These are phyloP conservation scores for Myotis vivesi DNA, from an alignment of 2,797 vertebrate species.

Conservation along the genomic window DNA sequence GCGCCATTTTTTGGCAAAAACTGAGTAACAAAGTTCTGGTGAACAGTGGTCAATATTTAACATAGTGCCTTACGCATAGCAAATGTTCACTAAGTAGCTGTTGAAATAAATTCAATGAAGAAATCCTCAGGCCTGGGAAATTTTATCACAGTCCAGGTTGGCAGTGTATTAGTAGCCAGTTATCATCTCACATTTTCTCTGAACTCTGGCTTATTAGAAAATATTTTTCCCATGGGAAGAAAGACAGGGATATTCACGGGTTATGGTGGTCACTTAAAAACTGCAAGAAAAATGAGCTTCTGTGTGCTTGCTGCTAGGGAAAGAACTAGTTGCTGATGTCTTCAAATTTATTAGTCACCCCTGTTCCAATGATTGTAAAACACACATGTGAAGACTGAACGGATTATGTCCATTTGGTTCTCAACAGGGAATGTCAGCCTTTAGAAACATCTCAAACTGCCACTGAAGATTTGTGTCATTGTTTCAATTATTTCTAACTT, in stretches of 20 bases:
- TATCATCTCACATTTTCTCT: not conserved
- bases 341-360: conserved; percentile 8
- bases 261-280: not conserved
- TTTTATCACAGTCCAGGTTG: not conserved
- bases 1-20: not conserved
- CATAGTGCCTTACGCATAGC: not conserved
- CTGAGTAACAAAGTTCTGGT: not conserved
- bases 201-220: conserved; percentile 28
- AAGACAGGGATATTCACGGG: not conserved
- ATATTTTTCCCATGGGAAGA: conserved; percentile 16
- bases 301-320: not conserved
- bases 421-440: not conserved
- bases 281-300: conserved; percentile 3
- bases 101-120: not conserved
- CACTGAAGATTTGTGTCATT: conserved; percentile 1
- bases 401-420: conserved; percentile 6
- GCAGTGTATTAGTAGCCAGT: not conserved
- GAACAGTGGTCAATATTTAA: not conserved
- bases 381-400: not conserved
- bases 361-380: not conserved
- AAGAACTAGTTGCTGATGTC: not conserved
- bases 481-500: conserved; percentile 19
- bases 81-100: not conserved
- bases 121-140: not conserved
- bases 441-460: not conserved